These are phyloP conservation scores for Protodeltote pygarga DNA, from an alignment of 2,888 invertebrate genomes.

Conservation along the genomic window DNA sequence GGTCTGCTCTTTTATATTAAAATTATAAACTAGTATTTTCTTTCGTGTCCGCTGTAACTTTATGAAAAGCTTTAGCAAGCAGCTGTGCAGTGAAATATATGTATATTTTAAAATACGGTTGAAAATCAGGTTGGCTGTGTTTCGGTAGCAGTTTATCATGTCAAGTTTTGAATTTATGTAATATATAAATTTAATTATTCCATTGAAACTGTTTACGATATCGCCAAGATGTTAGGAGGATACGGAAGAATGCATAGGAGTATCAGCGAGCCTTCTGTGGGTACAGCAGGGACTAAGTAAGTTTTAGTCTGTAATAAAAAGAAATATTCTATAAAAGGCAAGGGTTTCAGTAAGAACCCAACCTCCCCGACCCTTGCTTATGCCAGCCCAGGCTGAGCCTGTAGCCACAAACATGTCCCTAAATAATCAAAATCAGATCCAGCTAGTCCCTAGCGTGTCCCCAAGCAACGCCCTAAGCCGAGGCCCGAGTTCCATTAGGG, in stretches of 20 bases:
- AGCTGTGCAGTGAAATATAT: conserved; percentile 10
- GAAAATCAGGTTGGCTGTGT: conserved; percentile 29
- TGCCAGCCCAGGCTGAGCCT: too few species aligned
- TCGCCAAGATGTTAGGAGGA: not conserved
- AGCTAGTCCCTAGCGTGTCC: too few species aligned
- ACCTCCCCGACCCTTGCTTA: too few species aligned
- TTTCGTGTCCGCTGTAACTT: conserved; percentile 17
- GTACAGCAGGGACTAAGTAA: conserved; percentile 62
- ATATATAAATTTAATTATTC: not conserved
- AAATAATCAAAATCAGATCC: too few species aligned
- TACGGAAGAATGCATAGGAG: conserved; percentile 58
- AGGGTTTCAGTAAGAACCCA: too few species aligned
- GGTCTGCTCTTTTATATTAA: conserved; percentile 45
- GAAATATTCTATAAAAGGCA: too few species aligned
- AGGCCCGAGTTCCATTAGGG: too few species aligned
- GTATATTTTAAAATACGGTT: conserved; percentile 11
- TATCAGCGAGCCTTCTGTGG: conserved; percentile 72
- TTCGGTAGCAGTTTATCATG: too few species aligned
- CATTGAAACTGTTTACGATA: not conserved
- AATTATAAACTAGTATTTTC: conserved; percentile 46
- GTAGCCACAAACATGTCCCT: too few species aligned
- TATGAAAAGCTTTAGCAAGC: conserved; percentile 10
- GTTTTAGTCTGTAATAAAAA: too few species aligned
- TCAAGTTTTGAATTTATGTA: too few species aligned
- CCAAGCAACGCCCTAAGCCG: too few species aligned